phyloP scores from a whole-genome alignment of 2,888 invertebrate genomes.

The Trypoxylon attenuatum region DNA sequence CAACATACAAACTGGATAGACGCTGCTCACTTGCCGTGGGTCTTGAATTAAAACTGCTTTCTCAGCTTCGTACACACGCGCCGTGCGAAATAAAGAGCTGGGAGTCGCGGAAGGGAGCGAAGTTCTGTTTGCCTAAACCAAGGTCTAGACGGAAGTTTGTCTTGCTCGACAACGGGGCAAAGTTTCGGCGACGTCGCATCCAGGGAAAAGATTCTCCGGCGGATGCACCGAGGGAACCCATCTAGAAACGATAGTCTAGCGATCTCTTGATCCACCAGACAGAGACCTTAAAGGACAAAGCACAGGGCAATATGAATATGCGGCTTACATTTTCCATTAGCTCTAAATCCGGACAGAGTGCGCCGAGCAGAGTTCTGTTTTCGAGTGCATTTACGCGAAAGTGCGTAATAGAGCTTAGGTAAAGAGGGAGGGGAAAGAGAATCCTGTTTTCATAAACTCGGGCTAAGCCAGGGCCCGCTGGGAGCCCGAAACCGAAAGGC shows the following conservation, averaged over 20 bases:
- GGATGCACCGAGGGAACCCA: no score
- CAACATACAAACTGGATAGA: no score
- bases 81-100: neutral
- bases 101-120: neutral
- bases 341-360: neutral
- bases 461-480: conserved; percentile 23
- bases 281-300: no score
- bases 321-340: neutral
- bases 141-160: neutral
- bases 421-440: no score
- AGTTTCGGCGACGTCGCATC: no score
- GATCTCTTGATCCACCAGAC: no score
- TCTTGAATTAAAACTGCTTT: neutral
- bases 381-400: conserved; percentile 1
- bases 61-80: neutral
- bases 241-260: no score
- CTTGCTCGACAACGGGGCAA: neutral
- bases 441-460: conserved; percentile 47
- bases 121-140: neutral
- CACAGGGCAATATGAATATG: neutral
- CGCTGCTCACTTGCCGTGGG: neutral
- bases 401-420: conserved; percentile 49
- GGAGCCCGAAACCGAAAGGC: conserved; percentile 20
- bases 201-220: no score
- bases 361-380: conserved; percentile 5